Base-by-base conservation (phyloP, 2,888 invertebrate species). In the Orthonevra nobilis region DNA sequence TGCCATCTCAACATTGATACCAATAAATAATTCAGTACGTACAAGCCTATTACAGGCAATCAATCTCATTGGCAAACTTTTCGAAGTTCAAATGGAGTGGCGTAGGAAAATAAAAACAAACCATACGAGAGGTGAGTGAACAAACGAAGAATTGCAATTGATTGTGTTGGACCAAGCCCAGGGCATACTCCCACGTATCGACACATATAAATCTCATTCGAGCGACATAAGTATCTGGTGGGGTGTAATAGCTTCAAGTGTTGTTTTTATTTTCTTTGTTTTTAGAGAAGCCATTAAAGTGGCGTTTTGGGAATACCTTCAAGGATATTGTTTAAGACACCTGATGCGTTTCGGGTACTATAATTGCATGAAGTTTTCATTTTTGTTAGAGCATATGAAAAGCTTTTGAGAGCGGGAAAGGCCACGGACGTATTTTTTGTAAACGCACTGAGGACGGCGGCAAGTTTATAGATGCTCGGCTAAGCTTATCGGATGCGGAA, bases 11-110 rank as follows among this genome's bases (percentile, higher is more conserved):
- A 23, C 60, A 44, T 34, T 60, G 46, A 17, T 20, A 14, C 36
- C 34, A 14, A 60, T 60, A 60, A 60, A 79, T 79, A 79, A 79
- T 79, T 79, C 79, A 73, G 28, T 38, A 50, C 56, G 46, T 73
- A 73, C 73, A 79, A 68, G 73, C 79, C 79, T 68, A 79, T 79
- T 79, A 79, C 79, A 73, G 64, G 73, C 79, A 68, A 79, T 79
- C 79, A 79, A 79, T 79, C 79, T 79, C 66, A 32, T 52, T 12
- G 14, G 20, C 12, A 14, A 26, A 56, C 17, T 17, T 40, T 30
- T 30, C 4, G 19, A 42, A 28, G 17, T 10, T 40, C 28, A 10
- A 7, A 2, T 7, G n/a, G 23, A 40, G 12, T 30, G 19, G 30
- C 9, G 9, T 26, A 14, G 28, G 19, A 40, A 42, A n/a, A n/a